These are phyloP conservation scores for Darevskia nairensis DNA, from an alignment of 2,797 vertebrate genomes.

Conservation along the genomic window DNA sequence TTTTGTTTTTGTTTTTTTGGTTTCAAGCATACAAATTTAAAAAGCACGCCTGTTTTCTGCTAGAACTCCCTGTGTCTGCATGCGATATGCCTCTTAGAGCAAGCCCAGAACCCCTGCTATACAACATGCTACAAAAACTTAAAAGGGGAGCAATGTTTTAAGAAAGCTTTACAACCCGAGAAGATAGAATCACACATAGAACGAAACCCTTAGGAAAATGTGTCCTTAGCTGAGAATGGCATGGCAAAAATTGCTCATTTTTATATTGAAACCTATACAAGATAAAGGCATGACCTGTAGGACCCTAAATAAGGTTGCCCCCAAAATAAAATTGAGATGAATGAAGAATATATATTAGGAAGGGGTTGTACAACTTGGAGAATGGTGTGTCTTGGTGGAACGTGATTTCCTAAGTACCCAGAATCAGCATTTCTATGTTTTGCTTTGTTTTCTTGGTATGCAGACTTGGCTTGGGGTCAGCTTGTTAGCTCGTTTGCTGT, in stretches of 20 bases:
- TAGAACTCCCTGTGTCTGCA: slow-evolving; percentile 76
- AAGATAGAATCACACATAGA: slow-evolving; percentile 74
- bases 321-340: slow-evolving; percentile 44
- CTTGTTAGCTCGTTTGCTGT: slow-evolving; percentile 75
- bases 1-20: slow-evolving; percentile 72
- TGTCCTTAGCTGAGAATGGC: slow-evolving; percentile 81
- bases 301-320: slow-evolving; percentile 64
- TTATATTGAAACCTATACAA: slow-evolving; percentile 76
- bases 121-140: slow-evolving; percentile 80
- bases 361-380: slow-evolving; percentile 42
- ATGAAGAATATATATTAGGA: slow-evolving; percentile 42
- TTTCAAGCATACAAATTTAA: slow-evolving; percentile 78
- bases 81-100: slow-evolving; percentile 76
- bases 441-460: slow-evolving; percentile 49
- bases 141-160: slow-evolving; percentile 61
- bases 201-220: slow-evolving; percentile 77
- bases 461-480: slow-evolving; percentile 73
- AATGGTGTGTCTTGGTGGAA: slow-evolving; percentile 39
- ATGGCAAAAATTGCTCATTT: slow-evolving; percentile 80
- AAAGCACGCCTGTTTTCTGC: slow-evolving; percentile 72
- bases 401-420: slow-evolving; percentile 26
- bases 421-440: slow-evolving; percentile 42
- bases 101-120: slow-evolving; percentile 83
- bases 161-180: slow-evolving; percentile 55
- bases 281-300: slow-evolving; percentile 62